These are phyloP conservation scores for Hirundo rustica DNA, from an alignment of 2,797 vertebrate species.

Conservation along the genomic window DNA sequence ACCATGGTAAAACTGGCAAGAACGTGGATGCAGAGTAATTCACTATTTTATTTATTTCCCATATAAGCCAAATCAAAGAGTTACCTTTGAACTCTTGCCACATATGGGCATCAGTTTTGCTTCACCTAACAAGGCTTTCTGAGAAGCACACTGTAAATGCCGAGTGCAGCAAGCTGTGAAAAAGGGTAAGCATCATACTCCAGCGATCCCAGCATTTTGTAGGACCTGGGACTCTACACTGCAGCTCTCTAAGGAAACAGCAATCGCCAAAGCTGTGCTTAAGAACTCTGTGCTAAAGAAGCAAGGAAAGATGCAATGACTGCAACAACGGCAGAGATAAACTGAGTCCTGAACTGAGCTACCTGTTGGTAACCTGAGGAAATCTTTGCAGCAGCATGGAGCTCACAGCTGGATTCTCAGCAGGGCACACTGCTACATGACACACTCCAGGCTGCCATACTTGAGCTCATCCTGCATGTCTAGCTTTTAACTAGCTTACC, in stretches of 20 bases:
- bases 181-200: not conserved
- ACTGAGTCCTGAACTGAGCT: rapidly evolving
- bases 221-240: not conserved
- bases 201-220: not conserved
- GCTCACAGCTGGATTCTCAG: not conserved
- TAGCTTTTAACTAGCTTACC: not conserved
- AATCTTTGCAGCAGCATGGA: not conserved
- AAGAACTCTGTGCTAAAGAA: not conserved
- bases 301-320: not conserved
- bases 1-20: not conserved
- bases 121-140: not conserved
- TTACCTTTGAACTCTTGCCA: slow-evolving; percentile 44
- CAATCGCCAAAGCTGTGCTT: not conserved
- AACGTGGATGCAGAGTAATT: not conserved
- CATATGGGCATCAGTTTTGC: not conserved
- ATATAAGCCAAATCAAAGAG: not conserved
- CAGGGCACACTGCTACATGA: not conserved
- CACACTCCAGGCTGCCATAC: not conserved
- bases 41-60: not conserved
- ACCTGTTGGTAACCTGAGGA: not conserved
- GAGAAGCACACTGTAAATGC: not conserved
- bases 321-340: not conserved
- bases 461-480: not conserved
- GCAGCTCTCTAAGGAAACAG: not conserved
- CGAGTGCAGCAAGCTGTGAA: not conserved